Evolutionary conservation across 2,797 vertebrate species (phyloP), one percentile per base, ranked within the genome.

Genomic region (Buphagus erythrorhynchus): DNA sequence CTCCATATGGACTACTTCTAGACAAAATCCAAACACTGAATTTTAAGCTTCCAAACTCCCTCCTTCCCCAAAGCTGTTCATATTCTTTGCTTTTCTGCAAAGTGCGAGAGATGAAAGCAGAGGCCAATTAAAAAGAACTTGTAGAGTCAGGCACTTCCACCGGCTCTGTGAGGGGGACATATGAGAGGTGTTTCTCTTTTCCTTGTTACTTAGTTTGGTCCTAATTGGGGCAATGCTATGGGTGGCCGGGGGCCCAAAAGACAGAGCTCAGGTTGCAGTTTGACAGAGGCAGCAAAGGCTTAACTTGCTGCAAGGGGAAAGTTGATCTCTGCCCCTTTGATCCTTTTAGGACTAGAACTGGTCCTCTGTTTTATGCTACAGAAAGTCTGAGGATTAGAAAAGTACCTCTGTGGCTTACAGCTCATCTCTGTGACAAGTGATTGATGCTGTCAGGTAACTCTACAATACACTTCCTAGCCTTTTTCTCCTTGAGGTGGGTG

Each of bases 191-290:
- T 93, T 93, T 93, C 81, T 89, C 28, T 89, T 94, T 65, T 75
- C 65, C 46, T 55, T 26, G 67, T 54, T 68, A 22, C 65, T 87
- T 61, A 40, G 11, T 72, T 93, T 80, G 93, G 65, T 61, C 54
- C 54, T 95, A 94, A 96, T 83, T 96, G 81, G 68, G 26, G 13
- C 45, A 80, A 90, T 91, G 42, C 21, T 86, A 46, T 16, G 81
- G 66, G 92, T 95, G 92, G 77, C 67, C 5, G 0, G 15, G 66
- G 45, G 73, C 55, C 20, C 0, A 0, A 85, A 82, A 83, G 51
- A 45, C 86, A 85, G 54, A 75, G 84, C 68, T 93, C 93, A 85
- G 35, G 54, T 58, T 94, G 84, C 89, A 80, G 43, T 38, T 80
- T 75, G 78, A 74, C 71, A 83, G 59, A 83, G 54, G 5, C 54